Base-by-base conservation (phyloP, 2,797 vertebrate species). In the Ambastaia sidthimunki region DNA sequence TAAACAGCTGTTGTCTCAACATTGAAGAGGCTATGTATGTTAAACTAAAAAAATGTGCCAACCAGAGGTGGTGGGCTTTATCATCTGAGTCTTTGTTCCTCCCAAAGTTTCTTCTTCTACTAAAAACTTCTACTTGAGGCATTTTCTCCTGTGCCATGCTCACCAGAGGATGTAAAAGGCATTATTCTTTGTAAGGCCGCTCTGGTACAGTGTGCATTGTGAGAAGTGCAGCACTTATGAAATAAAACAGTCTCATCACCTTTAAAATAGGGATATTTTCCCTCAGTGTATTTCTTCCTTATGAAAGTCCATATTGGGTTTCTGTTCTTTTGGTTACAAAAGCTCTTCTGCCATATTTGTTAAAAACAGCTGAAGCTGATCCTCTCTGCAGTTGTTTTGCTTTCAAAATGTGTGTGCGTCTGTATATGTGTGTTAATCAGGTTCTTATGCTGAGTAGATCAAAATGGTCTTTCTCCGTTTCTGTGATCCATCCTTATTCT, bases 401-500 rank as follows among this genome's bases (percentile, higher is more conserved):
- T 79, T 79, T 78, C 52, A 19, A 71, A 77, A 37, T 28, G 23
- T 50, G 55, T 62, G 44, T 41, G 62, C 41, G 19, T 55, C 28
- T 55, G 37, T 34, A 31, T 37, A 19, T 48, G 25, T 9, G 25
- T 44, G 71, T 28, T 55, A 72, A 68, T 75, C 68, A 55, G 11
- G 47, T 71, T 67, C 66, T 3, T 34, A 81, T 81, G 80, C 54
- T 4, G 2, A 82, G 41, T 3, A 59, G 74, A 84, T 80, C 71
- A 70, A 73, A 52, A 60, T 75, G 67, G 28, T 82, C 80, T 83
- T 79, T 74, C 50, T 62, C 23, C 47, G 44, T 31, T 34, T 66
- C 60, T 74, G 19, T 71, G 70, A 86, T 80, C 70, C 77, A 71
- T 67, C 65, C 67, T 28, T 82, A 34, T 60, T 80, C 59, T 72